Conservation (phyloP, 2,888 invertebrate species). For the Meiosimyza decipiens region DNA sequence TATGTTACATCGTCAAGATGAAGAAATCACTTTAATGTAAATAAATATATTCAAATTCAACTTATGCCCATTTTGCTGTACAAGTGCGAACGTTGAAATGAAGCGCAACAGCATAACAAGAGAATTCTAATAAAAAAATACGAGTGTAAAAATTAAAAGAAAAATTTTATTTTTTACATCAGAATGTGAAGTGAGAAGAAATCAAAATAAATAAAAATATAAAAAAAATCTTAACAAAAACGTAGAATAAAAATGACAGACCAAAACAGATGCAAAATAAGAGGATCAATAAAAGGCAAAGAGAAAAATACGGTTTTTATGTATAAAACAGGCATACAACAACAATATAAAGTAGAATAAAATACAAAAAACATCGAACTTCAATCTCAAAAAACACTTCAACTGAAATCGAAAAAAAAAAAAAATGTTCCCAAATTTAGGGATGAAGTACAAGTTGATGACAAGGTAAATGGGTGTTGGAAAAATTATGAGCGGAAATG, state of each 20-base stretch:
- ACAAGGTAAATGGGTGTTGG: too few species aligned
- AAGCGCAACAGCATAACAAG: too few species aligned
- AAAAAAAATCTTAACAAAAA: background rate
- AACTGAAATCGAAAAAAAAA: background rate
- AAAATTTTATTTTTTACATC: background rate
- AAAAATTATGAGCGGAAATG: too few species aligned
- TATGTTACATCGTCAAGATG: too few species aligned
- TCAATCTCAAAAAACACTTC: background rate
- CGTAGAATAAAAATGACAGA: background rate
- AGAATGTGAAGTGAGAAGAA: conserved; percentile 1
- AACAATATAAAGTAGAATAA: background rate
- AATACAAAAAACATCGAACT: background rate
- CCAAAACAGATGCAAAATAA: background rate
- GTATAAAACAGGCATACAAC: background rate
- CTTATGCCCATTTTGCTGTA: too few species aligned
- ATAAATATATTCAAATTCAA: background rate
- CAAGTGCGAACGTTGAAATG: too few species aligned
- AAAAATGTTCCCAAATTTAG: too few species aligned
- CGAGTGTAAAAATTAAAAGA: too few species aligned
- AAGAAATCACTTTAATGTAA: background rate
- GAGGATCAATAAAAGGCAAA: background rate
- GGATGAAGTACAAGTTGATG: too few species aligned
- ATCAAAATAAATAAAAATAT: background rate
- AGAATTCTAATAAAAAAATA: too few species aligned
- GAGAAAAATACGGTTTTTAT: background rate